These are phyloP conservation scores for Lampris megalopsis DNA, from an alignment of 2,113 vertebrate genomes.

Conservation along the genomic window DNA sequence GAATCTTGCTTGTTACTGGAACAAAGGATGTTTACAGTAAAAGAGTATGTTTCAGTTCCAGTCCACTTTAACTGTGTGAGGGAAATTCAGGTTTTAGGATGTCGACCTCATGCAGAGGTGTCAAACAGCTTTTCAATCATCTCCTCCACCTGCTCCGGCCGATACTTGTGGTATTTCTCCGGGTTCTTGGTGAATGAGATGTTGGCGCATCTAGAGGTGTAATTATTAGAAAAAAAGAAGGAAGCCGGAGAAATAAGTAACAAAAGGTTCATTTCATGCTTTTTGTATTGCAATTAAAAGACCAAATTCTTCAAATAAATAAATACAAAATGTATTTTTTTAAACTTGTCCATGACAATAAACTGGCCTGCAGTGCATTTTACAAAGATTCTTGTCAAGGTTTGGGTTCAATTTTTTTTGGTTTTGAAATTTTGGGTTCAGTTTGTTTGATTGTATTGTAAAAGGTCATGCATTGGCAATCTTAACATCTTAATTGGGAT, in stretches of 20 bases:
- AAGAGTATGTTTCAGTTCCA: too few relatives aligned
- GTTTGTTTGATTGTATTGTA: too few relatives aligned
- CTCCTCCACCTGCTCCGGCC: slow-evolving; percentile 92
- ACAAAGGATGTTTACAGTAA: not conserved
- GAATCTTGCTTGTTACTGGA: not conserved
- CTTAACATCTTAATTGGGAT: too few relatives aligned
- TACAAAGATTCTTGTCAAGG: too few relatives aligned
- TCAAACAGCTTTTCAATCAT: slow-evolving; percentile 98
- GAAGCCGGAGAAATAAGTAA: not conserved
- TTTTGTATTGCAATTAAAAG: too few relatives aligned
- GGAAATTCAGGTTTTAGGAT: not conserved
- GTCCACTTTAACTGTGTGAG: not conserved
- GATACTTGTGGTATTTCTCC: slow-evolving; percentile 96
- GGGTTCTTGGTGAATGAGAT: slow-evolving; percentile 97
- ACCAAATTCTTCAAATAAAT: too few relatives aligned
- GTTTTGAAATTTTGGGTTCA: too few relatives aligned
- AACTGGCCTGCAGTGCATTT: too few relatives aligned
- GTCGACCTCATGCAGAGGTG: slow-evolving; percentile 88
- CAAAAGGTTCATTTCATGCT: not conserved
- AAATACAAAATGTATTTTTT: too few relatives aligned
- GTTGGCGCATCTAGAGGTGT: slow-evolving; percentile 85
- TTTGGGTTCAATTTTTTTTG: too few relatives aligned
- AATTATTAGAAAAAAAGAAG: not conserved
- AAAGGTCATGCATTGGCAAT: too few relatives aligned
- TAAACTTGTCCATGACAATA: too few relatives aligned